Evolutionary conservation across 2,113 vertebrate species (phyloP).

Genomic region (Columbina picui): DNA sequence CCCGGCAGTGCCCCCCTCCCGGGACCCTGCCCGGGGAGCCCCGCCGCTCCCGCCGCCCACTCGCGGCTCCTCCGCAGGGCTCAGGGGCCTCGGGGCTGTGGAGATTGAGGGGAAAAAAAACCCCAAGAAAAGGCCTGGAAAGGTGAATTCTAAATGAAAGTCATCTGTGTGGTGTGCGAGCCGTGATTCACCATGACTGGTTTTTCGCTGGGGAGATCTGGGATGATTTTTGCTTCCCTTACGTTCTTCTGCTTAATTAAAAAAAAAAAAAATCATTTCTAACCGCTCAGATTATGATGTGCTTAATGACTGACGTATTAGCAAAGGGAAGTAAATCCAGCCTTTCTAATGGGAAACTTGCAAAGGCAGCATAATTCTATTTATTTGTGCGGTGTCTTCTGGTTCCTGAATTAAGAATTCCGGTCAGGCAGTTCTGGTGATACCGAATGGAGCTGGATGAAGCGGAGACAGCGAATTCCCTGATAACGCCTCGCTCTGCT

Average conservation of each 20-base stretch:
- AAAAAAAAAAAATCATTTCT: neutral
- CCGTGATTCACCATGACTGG: neutral
- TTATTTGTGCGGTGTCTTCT: neutral
- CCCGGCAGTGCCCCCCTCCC: neutral
- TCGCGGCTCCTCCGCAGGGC: neutral
- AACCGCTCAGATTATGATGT: neutral
- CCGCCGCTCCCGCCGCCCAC: neutral
- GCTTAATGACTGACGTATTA: neutral
- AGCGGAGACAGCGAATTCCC: neutral
- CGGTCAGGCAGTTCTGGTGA: neutral
- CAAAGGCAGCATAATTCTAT: neutral
- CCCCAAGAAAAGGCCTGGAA: neutral
- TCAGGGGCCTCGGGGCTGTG: neutral
- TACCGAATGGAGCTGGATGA: neutral
- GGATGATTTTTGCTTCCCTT: neutral
- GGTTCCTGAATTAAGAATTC: neutral
- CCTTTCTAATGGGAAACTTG: neutral
- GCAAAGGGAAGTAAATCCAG: neutral
- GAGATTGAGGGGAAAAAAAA: too few species aligned
- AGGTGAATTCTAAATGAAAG: neutral
- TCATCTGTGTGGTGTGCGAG: neutral
- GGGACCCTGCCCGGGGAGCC: neutral
- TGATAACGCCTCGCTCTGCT: neutral
- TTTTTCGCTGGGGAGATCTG: neutral
- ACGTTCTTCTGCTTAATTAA: neutral